Percentiles rank a stretch among this genome's conserved stretches.
Evolutionary conservation across 2,888 invertebrate species (phyloP).

Genomic region (Tuta absoluta): DNA sequence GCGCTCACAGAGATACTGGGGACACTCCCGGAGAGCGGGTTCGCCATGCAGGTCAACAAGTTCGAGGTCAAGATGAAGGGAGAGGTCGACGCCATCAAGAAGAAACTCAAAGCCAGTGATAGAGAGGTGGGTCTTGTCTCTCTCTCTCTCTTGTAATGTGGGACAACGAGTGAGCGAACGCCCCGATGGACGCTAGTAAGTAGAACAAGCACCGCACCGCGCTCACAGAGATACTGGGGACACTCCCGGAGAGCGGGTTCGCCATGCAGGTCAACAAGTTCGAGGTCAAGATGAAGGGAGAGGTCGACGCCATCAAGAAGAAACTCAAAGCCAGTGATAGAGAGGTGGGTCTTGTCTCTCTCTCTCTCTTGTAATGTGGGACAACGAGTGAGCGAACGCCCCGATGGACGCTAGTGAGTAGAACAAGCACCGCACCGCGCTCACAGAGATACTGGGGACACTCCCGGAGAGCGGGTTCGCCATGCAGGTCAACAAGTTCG

Average conservation of each 20-base stretch:
- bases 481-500: no score
- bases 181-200: no score
- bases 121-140: no score
- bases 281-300: conserved; percentile 77
- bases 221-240: conserved; percentile 83
- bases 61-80: conserved; percentile 79
- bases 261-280: conserved; percentile 69
- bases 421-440: no score
- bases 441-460: no score
- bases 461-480: no score
- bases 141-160: no score
- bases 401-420: no score
- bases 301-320: conserved; percentile 75
- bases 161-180: no score
- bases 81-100: conserved; percentile 75
- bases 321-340: conserved; percentile 73
- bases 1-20: conserved; percentile 84
- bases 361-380: no score
- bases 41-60: conserved; percentile 63
- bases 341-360: no score
- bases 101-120: conserved; percentile 72
- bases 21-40: conserved; percentile 83
- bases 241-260: conserved; percentile 83
- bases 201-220: conserved; percentile 85
- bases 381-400: no score